Conservation (phyloP, 2,888 invertebrate species). For the Nezara viridula region DNA sequence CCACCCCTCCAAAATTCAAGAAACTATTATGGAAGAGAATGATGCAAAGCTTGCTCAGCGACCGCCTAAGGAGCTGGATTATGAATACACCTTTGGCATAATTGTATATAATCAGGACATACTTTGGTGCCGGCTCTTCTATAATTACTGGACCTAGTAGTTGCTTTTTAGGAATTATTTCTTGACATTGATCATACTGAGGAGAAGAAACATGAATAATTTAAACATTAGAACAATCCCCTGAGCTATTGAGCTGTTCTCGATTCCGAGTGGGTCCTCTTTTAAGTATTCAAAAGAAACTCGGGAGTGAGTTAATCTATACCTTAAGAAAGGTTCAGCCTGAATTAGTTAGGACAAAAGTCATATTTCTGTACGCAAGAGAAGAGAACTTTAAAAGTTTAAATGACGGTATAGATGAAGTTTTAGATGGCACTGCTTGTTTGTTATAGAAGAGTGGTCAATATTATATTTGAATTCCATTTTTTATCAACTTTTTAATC, state of each 20-base stretch:
- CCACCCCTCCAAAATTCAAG: no score
- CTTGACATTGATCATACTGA: background rate
- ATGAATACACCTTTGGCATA: slow-evolving; percentile 14
- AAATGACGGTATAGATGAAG: no score
- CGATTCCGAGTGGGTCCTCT: background rate
- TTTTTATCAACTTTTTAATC: no score
- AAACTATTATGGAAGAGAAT: background rate
- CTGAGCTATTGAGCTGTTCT: background rate
- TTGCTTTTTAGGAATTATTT: background rate
- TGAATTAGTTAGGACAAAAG: background rate
- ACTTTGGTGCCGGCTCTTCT: background rate
- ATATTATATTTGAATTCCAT: no score
- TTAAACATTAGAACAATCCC: background rate
- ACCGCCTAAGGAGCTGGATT: background rate
- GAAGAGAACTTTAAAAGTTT: no score
- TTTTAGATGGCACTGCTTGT: no score
- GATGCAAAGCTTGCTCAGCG: background rate
- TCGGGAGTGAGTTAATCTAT: background rate
- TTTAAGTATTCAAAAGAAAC: background rate
- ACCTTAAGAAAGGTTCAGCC: background rate
- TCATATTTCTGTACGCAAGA: no score
- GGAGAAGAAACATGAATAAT: background rate
- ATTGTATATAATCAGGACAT: slow-evolving; percentile 6
- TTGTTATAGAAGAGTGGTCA: no score
- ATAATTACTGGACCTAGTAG: background rate